These are phyloP conservation scores for Aphodius sticticus DNA, from an alignment of 2,888 invertebrate species.

Conservation along the genomic window DNA sequence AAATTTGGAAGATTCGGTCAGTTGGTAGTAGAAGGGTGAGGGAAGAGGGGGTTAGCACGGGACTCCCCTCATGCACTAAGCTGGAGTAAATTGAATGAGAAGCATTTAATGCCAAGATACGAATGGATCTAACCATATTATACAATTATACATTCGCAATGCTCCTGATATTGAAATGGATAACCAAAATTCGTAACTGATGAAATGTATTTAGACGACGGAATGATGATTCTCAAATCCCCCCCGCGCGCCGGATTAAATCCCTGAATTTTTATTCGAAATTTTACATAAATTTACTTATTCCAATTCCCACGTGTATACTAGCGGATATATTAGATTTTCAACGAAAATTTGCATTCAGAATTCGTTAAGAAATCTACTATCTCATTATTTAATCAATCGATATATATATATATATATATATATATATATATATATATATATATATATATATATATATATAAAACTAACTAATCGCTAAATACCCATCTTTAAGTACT, in stretches of 20 bases:
- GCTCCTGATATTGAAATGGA: slow-evolving; percentile 36
- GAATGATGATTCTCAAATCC: slow-evolving; percentile 5
- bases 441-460: too few relatives aligned
- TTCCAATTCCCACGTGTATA: neutral
- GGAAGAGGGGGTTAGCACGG: slow-evolving; percentile 30
- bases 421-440: too few relatives aligned
- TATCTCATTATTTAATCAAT: too few relatives aligned
- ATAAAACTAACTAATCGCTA: too few relatives aligned
- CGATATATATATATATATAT: too few relatives aligned
- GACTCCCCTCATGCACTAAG: slow-evolving; percentile 53
- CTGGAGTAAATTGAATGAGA: slow-evolving; percentile 56
- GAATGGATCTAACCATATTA: slow-evolving; percentile 50
- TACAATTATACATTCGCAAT: slow-evolving; percentile 50
- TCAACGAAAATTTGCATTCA: too few relatives aligned
- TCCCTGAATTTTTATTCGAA: slow-evolving; percentile 22
- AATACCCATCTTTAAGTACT: neutral
- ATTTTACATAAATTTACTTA: slow-evolving; percentile 11
- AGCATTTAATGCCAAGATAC: slow-evolving; percentile 55
- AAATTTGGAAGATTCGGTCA: too few relatives aligned
- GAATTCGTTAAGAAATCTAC: too few relatives aligned
- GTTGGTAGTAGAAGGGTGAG: neutral
- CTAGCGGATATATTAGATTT: too few relatives aligned
- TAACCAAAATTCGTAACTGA: neutral
- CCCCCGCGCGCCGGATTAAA: slow-evolving; percentile 11
- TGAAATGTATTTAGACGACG: slow-evolving; percentile 20